phyloP scores from a whole-genome alignment of 2,113 vertebrate genomes.

The Trachemys scripta region DNA sequence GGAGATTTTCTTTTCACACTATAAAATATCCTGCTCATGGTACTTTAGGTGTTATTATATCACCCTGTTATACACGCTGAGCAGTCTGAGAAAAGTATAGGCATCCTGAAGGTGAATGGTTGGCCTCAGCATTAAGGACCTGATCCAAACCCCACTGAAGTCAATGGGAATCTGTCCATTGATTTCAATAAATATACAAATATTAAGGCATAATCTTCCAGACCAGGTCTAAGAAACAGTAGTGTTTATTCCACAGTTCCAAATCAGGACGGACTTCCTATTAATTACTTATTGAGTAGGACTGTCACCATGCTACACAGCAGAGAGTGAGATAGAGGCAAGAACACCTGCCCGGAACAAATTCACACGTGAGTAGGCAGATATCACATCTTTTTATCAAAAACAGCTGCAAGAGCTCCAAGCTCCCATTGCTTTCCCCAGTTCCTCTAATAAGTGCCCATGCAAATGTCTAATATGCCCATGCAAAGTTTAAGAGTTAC shows the following conservation, averaged over 20 bases:
- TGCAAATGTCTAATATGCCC: not conserved
- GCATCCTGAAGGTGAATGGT: not conserved
- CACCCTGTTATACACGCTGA: not conserved
- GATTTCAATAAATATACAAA: not conserved
- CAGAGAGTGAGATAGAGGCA: not conserved
- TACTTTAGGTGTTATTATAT: not conserved
- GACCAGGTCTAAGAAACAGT: not conserved
- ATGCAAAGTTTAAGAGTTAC: not conserved
- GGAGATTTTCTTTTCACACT: not conserved
- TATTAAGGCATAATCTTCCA: not conserved
- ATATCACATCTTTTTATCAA: not conserved
- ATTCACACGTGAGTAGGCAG: not conserved
- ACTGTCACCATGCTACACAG: not conserved
- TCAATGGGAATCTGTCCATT: not conserved
- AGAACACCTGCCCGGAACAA: not conserved
- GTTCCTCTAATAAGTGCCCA: not conserved
- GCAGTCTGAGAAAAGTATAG: not conserved
- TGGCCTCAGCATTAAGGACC: not conserved
- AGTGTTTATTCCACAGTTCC: constrained; percentile 1
- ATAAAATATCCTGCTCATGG: not conserved
- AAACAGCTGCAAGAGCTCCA: not conserved
- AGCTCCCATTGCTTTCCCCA: not conserved
- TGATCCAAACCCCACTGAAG: not conserved
- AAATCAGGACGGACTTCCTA: constrained; percentile 11
- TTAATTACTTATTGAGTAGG: not conserved